These are phyloP conservation scores for Triops longicaudatus DNA, from an alignment of 1,140 invertebrate genomes.

Conservation along the genomic window DNA sequence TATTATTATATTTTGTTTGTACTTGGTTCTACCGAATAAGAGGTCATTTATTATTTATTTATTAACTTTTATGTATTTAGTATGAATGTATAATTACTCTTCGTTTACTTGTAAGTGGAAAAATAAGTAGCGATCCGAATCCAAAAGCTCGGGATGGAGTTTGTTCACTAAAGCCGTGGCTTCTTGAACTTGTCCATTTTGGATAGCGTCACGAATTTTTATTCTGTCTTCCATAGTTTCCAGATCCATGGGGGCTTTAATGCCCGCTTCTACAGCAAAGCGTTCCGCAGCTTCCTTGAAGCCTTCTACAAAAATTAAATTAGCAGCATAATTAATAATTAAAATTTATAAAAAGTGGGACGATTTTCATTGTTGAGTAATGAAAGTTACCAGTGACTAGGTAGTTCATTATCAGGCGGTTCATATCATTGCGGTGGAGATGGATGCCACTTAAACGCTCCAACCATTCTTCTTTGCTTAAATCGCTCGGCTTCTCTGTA, in stretches of 20 bases:
- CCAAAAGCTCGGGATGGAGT: constrained; percentile 85
- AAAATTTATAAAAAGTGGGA: too few relatives aligned
- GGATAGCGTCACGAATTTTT: constrained; percentile 86
- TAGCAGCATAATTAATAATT: too few relatives aligned
- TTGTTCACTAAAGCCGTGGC: constrained; percentile 89
- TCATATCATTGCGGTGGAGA: constrained; percentile 84
- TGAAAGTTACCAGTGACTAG: constrained; percentile 73
- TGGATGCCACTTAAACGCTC: constrained; percentile 63
- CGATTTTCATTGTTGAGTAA: constrained; percentile 16
- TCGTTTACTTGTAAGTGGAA: constrained; percentile 92
- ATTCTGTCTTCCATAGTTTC: constrained; percentile 88
- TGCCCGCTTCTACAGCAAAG: constrained; percentile 87
- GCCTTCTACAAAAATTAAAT: constrained; percentile 61
- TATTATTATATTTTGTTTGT: too few relatives aligned
- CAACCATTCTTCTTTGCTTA: constrained; percentile 54
- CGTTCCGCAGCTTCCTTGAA: constrained; percentile 97
- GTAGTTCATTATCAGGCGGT: constrained; percentile 97
- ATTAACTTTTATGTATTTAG: too few relatives aligned
- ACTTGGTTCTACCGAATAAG: too few relatives aligned
- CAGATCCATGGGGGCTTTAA: constrained; percentile 75
- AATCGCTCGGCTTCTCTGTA: constrained; percentile 29
- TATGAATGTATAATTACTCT: constrained; percentile 15
- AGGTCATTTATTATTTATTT: too few relatives aligned
- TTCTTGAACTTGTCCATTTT: constrained; percentile 84
- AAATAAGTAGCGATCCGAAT: constrained; percentile 89